These are phyloP conservation scores for Ochlodes sylvanus DNA, from an alignment of 2,888 invertebrate genomes.

Conservation along the genomic window DNA sequence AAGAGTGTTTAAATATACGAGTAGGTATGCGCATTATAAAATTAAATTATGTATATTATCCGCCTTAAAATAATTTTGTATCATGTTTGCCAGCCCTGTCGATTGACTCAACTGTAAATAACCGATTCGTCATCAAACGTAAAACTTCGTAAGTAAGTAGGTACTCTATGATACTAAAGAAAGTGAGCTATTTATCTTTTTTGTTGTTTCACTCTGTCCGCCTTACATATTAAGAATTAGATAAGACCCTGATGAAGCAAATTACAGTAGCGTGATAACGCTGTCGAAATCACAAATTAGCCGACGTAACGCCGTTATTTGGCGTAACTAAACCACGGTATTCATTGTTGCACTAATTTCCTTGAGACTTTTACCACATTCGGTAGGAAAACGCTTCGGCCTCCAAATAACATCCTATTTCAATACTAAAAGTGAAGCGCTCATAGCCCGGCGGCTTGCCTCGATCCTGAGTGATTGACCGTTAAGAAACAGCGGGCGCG, in stretches of 20 bases:
- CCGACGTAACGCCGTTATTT: conserved; percentile 26
- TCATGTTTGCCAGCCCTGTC: too few species aligned
- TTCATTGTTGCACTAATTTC: conserved; percentile 37
- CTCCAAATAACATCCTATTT: conserved; percentile 43
- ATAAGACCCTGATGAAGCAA: conserved; percentile 16
- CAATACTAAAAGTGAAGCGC: conserved; percentile 18
- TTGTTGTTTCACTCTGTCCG: neutral
- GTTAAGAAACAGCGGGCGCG: too few species aligned
- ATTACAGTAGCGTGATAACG: conserved; percentile 29
- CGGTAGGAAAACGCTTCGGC: conserved; percentile 38
- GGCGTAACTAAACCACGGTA: conserved; percentile 31
- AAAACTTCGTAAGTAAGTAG: too few species aligned
- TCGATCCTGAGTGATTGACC: too few species aligned
- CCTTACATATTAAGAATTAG: conserved; percentile 5
- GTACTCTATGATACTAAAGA: neutral
- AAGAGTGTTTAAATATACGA: too few species aligned
- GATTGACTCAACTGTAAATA: too few species aligned
- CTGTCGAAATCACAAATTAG: conserved; percentile 27
- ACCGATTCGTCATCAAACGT: too few species aligned
- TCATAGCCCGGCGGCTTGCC: too few species aligned
- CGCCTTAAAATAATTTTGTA: too few species aligned
- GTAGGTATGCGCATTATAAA: too few species aligned
- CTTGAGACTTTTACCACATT: conserved; percentile 39
- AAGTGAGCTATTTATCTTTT: neutral
- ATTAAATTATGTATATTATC: too few species aligned